Evolutionary conservation across 1,140 invertebrate genomes (phyloP), one percentile per base, ranked within the genome.

Genomic region (Drosophila littoralis): DNA sequence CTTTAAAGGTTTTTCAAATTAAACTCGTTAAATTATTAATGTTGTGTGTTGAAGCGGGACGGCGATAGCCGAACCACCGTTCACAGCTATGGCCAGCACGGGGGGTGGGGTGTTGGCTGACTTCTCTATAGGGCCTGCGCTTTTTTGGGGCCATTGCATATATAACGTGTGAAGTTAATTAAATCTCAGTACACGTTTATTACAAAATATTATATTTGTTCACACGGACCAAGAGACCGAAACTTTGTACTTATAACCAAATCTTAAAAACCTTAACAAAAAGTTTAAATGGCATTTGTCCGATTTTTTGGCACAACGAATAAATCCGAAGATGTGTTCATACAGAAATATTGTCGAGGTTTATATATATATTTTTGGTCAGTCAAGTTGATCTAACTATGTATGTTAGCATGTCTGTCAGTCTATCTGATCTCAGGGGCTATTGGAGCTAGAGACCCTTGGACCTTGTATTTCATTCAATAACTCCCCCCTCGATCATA

Each of bases 1-100:
- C 84, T 81, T 89, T 89, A 89, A 89, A 89, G 84, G 84, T 89
- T 89, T 89, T 89, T 89, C 84, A 89, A 88, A 88, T 90, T 89
- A 89, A 89, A 89, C 80, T 89, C 84, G 84, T 89, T 90, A 89
- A 89, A 89, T 84, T 84, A 89, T 81, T 73, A 84, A 63, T 66
- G 58, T 51, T 73, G 58, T 67, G 65, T 70, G 66, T 58, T 63
- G 57, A 71, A 71, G 61, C 46, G 57, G 45, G 69, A 73, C 50
- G 59, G 71, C 66, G 46, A 38, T 58, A 77, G 12, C 32, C 68
- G 35, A 46, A 66, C 54, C 72, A 66, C 82, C 75, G 81, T 86
- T 78, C 59, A 55, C 42, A 69, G 61, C 38, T 32, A 68, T 69
- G 58, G 43, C 57, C 64, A 78, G 33, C n/a, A 17, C 17, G 15